Evolutionary conservation across 2,113 vertebrate species (phyloP).

Genomic region (Ptilorrhoa leucosticta): DNA sequence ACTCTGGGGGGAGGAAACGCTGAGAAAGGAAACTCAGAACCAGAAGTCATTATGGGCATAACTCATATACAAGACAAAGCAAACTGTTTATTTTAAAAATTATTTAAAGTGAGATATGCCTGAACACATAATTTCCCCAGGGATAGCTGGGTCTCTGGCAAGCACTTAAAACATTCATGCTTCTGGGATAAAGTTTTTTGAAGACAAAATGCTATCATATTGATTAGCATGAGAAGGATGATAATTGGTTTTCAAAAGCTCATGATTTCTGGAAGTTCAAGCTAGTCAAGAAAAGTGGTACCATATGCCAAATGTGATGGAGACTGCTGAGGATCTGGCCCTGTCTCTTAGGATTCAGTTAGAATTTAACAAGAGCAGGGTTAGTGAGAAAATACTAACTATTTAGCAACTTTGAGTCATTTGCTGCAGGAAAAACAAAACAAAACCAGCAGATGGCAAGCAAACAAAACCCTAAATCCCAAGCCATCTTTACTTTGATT

Average conservation of each 20-base stretch:
- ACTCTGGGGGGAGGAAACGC: background rate
- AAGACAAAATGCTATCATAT: background rate
- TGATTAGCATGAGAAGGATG: background rate
- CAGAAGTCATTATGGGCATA: constrained; percentile 21
- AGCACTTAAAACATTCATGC: background rate
- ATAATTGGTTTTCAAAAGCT: background rate
- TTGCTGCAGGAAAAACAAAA: background rate
- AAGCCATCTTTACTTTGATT: background rate
- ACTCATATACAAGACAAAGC: constrained; percentile 18
- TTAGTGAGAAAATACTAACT: background rate
- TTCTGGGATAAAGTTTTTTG: background rate
- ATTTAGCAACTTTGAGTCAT: background rate
- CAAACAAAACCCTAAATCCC: background rate
- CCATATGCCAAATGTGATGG: background rate
- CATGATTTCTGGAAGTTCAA: background rate
- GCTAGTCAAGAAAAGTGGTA: background rate
- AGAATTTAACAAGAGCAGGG: background rate
- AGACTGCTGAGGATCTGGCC: background rate
- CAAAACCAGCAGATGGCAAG: background rate
- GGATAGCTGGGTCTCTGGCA: background rate
- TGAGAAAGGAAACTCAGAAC: constrained; percentile 17
- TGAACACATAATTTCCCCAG: background rate
- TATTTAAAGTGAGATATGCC: background rate
- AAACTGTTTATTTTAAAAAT: constrained; percentile 15
- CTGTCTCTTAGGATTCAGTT: background rate